Base-by-base conservation (phyloP, 1,140 invertebrate species). In the Lepidostoma basale region DNA sequence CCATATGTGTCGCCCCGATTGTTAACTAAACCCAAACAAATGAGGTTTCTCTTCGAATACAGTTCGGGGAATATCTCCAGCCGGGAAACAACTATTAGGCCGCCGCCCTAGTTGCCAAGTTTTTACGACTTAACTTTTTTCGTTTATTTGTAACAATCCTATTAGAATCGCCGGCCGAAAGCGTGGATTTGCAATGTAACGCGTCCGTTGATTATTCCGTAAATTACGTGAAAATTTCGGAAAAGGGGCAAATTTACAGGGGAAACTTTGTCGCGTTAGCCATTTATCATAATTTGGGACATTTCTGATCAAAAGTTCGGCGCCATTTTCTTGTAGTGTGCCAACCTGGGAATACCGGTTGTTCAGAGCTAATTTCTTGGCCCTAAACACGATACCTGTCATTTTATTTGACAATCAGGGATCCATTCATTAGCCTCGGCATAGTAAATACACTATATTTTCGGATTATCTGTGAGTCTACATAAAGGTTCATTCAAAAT, bases 51-150 rank as follows among this genome's bases (percentile, higher is more conserved):
- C 54, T 59, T 40, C 54, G 40, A 54, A 54, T 59, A 39, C 40
- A 39, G 54, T 36, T 40, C 54, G 30, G 54, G 54, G 54, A 54
- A 30, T 54, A 54, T 54, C 49, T 54, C 44, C 44, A 16, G n/a
- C n/a, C n/a, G n/a, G n/a, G 58, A 70, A 67, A 67, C 69, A 70
- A 70, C 63, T 70, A 70, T 70, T 70, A 62, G 54, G n/a, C 26
- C 49, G n/a, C 45, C 56, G 62, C 47, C 36, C 40, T 68, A 71
- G 69, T 71, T 71, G 66, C 60, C 65, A 62, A 63, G 45, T 68
- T 72, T 72, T 72, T 72, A 72, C 66, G 62, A 60, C 66, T 40
- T 54, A 72, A 72, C 70, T 72, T 72, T 72, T 72, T 72, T 62
- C 60, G 70, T 68, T 68, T 72, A 66, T 72, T 72, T 68, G 70